These are phyloP conservation scores for Chelon auratus DNA, from an alignment of 2,797 vertebrate genomes.

Conservation along the genomic window DNA sequence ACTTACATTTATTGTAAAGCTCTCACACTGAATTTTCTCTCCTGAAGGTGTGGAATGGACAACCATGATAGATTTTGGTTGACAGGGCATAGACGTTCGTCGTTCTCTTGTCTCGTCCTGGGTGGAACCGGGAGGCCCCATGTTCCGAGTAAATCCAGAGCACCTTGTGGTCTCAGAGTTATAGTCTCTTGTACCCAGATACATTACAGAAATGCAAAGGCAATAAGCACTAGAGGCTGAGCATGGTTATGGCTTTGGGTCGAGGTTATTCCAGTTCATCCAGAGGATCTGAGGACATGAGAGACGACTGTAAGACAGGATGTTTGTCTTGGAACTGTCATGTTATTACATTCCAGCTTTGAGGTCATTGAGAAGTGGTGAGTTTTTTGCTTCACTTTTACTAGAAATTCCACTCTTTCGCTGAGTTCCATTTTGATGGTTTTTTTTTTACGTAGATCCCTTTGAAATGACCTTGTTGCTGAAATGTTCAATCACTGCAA, in stretches of 20 bases:
- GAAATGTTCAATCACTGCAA: no score
- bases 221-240: slow-evolving; percentile 3
- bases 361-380: no score
- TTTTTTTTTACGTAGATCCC: no score
- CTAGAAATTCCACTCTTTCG: no score
- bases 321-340: no score
- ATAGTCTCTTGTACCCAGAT: slow-evolving; percentile 7
- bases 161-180: slow-evolving; percentile 9
- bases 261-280: background rate
- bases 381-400: no score
- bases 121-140: background rate
- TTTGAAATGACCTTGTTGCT: no score
- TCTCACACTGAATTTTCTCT: slow-evolving; percentile 33
- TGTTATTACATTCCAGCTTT: background rate
- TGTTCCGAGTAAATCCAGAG: background rate
- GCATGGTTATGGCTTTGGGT: background rate
- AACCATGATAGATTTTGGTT: slow-evolving; percentile 33
- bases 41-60: slow-evolving; percentile 28
- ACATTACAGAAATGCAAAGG: slow-evolving; percentile 13
- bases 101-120: slow-evolving; percentile 5
- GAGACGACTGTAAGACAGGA: background rate
- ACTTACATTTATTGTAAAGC: slow-evolving; percentile 39
- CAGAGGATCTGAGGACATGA: slow-evolving; percentile 4
- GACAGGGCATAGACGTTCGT: background rate
- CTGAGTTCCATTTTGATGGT: no score